These are phyloP conservation scores for Sebastes iracundus DNA, from an alignment of 2,797 vertebrate genomes.

Conservation along the genomic window DNA sequence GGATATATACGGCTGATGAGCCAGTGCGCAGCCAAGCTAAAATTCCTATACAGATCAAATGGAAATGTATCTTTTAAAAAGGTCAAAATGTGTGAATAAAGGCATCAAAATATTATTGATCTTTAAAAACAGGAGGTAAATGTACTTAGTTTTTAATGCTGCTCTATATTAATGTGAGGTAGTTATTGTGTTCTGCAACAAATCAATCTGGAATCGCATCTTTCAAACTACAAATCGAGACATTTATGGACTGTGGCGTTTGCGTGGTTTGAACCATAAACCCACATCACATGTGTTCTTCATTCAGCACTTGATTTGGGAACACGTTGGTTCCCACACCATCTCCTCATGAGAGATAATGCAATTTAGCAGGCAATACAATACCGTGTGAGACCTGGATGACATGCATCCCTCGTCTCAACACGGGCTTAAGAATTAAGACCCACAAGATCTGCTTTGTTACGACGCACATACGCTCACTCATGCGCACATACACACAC, in stretches of 20 bases:
- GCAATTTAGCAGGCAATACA: conserved; percentile 70
- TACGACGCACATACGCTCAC: neutral
- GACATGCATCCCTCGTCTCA: conserved; percentile 42
- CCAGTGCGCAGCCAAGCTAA: neutral
- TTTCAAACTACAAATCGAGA: neutral
- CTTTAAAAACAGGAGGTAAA: neutral
- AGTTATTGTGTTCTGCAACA: neutral
- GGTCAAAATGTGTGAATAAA: neutral
- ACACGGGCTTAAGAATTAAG: conserved; percentile 38
- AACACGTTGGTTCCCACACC: conserved; percentile 67
- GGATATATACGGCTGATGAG: conserved; percentile 15
- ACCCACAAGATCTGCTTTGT: conserved; percentile 50
- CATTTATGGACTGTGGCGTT: neutral
- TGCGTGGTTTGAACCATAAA: conserved; percentile 11
- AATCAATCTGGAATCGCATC: neutral
- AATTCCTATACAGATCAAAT: conserved; percentile 45
- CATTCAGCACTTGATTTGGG: conserved; percentile 39
- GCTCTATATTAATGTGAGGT: neutral
- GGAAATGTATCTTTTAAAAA: neutral
- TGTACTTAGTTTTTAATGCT: neutral
- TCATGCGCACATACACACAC: neutral
- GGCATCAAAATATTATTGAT: neutral
- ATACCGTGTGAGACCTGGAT: conserved; percentile 62
- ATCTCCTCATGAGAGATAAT: conserved; percentile 73
- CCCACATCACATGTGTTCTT: conserved; percentile 34